Conservation (phyloP, 2,113 vertebrate species). For the Sceloporus tristichus region DNA sequence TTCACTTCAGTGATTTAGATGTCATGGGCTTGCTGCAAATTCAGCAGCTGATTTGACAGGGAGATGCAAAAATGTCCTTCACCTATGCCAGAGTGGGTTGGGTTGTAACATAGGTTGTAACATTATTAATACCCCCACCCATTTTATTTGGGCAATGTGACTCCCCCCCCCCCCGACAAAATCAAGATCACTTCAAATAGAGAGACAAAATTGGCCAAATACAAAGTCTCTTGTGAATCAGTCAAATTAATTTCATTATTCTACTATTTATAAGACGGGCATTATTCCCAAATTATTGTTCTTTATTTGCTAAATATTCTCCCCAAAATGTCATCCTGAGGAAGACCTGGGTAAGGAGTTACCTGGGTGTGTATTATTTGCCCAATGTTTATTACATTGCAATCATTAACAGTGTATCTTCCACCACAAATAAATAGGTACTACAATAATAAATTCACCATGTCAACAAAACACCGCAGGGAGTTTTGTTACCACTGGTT, state of each 20-base stretch:
- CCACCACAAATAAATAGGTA: slow-evolving; percentile 16
- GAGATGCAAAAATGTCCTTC: too few species aligned
- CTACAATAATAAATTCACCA: slow-evolving; percentile 3
- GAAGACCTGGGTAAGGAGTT: background rate
- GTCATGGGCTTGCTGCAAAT: too few species aligned
- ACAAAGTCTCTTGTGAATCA: background rate
- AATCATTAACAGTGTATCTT: background rate
- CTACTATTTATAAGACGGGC: too few species aligned
- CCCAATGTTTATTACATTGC: background rate
- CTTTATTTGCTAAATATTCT: background rate
- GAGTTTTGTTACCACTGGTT: slow-evolving; percentile 1
- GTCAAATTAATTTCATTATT: slow-evolving; percentile 2
- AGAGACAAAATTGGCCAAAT: background rate
- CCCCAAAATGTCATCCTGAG: background rate
- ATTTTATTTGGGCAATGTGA: background rate
- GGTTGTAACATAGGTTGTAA: background rate
- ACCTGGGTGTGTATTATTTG: background rate
- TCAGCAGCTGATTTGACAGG: too few species aligned
- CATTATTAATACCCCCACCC: background rate
- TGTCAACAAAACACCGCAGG: slow-evolving; percentile 1
- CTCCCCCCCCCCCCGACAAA: background rate
- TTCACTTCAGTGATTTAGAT: too few species aligned
- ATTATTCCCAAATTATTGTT: background rate
- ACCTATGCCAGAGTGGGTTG: too few species aligned
- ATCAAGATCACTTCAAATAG: background rate